Percentiles rank a stretch among this genome's conserved stretches.
Evolutionary conservation across 2,888 invertebrate species (phyloP).

Genomic region (Rhorus exstirpatorius): DNA sequence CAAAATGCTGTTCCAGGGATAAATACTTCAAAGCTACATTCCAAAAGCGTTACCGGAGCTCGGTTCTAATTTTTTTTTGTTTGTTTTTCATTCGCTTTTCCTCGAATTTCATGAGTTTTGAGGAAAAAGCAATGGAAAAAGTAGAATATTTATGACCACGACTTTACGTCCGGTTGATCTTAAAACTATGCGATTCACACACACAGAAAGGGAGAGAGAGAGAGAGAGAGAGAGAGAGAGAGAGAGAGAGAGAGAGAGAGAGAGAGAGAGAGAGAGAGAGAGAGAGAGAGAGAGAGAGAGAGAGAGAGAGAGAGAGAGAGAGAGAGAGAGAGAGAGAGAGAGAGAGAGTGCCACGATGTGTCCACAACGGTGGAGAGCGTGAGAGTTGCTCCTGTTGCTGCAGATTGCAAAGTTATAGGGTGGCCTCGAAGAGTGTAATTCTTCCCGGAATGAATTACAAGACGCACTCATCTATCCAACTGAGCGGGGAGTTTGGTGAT

Average conservation of each 20-base stretch:
- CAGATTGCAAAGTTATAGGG: background rate
- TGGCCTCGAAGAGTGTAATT: no score
- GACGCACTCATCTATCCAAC: background rate
- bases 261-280: background rate
- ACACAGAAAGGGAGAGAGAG: background rate
- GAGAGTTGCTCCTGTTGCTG: constrained; percentile 3
- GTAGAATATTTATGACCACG: background rate
- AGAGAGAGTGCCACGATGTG: no score
- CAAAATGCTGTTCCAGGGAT: no score
- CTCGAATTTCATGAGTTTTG: no score
- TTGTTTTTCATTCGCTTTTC: no score
- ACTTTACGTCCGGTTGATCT: background rate
- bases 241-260: background rate
- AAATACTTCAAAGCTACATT: no score
- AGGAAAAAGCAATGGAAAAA: background rate
- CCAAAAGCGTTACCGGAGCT: no score
- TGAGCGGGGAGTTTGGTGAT: constrained; percentile 53
- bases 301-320: constrained; percentile 52
- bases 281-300: no score
- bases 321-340: background rate
- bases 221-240: background rate
- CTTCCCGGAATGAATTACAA: no score
- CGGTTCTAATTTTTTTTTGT: no score
- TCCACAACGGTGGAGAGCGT: no score
- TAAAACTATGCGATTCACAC: background rate